These are phyloP conservation scores for Listronotus bonariensis DNA, from an alignment of 1,140 invertebrate species.

Conservation along the genomic window DNA sequence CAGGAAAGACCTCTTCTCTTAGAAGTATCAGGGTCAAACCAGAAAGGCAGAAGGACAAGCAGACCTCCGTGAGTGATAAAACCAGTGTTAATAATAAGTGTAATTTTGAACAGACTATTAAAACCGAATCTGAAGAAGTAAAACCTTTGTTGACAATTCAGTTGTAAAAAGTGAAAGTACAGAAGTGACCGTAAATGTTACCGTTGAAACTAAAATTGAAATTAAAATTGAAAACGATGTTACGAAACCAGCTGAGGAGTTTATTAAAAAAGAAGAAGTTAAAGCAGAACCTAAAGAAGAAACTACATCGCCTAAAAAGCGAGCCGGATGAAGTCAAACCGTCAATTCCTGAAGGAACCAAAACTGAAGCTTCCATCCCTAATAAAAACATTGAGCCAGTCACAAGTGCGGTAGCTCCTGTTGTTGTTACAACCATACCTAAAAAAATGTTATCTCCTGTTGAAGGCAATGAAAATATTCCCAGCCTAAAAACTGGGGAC, in stretches of 20 bases:
- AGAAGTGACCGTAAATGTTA: conserved; percentile 5
- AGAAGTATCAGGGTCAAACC: conserved; percentile 66
- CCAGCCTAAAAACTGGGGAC: conserved; percentile 41
- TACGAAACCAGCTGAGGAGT: neutral
- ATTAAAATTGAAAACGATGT: conserved; percentile 6
- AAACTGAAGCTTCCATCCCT: conserved; percentile 32
- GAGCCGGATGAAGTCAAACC: conserved; percentile 26
- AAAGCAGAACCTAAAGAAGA: conserved; percentile 10
- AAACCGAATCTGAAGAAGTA: conserved; percentile 21
- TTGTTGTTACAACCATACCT: conserved; percentile 34
- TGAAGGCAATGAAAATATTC: conserved; percentile 64
- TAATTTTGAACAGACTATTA: conserved; percentile 21
- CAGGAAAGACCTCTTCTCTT: conserved; percentile 61
- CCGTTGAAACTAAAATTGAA: conserved; percentile 31
- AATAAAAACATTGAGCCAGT: conserved; percentile 45
- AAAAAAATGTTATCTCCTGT: conserved; percentile 53
- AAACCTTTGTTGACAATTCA: conserved; percentile 24
- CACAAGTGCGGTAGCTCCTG: conserved; percentile 35
- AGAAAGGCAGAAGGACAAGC: conserved; percentile 57
- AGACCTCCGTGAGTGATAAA: conserved; percentile 11
- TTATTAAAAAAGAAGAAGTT: neutral
- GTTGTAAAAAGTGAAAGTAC: conserved; percentile 14
- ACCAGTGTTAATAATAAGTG: conserved; percentile 1
- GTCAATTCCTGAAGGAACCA: conserved; percentile 22
- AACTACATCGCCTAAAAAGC: conserved; percentile 14